Base-by-base conservation (phyloP, 2,888 invertebrate species). In the Pollenia labialis region DNA sequence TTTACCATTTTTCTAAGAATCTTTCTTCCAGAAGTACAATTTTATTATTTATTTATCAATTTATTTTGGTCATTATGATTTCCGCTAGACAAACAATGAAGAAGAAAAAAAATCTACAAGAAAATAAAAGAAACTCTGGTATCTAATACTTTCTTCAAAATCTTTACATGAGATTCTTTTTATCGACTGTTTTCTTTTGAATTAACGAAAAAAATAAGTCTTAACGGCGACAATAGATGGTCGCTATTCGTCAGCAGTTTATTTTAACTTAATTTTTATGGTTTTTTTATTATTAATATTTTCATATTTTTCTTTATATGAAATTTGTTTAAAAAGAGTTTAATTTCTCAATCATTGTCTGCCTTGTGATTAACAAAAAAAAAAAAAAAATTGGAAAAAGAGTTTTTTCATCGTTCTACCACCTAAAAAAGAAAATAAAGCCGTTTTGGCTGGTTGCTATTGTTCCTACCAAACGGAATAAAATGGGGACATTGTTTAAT, bases 361-460 rank as follows among this genome's bases (percentile, higher is more conserved):
- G 32, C 6, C 32, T 32, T 32, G 32, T 32, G 32, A 6, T 32
- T 32, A 6, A 32, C 4, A 32, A 6, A 32, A 32, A 32, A 6
- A 6, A 6, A 32, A 32, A 32, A 6, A 32, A 32, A 32, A 6
- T 32, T 32, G 0, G 8, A 40, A 62, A 62, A n/a, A 81, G 72
- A 16, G 40, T 60, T 50, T 32, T 62, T 54, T 71, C 32, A 32
- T 54, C 23, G 52, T 18, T 11, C 23, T 23, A 58, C 60, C 42
- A 64, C 32, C 32, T 9, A 46, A 56, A 62, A 81, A 44, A 52
- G 64, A 80, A 72, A 81, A 72, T 81, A 46, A 81, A 72, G 66
- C 72, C 81, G 72, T 81, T 72, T 72, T 81, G 72, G 72, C 80
- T 72, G 80, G 80, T 81, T 81, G 46, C 72, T 40, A 81, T 81